Conservation (phyloP, 1,140 invertebrate species). For the Plectrocnemia conspersa region DNA sequence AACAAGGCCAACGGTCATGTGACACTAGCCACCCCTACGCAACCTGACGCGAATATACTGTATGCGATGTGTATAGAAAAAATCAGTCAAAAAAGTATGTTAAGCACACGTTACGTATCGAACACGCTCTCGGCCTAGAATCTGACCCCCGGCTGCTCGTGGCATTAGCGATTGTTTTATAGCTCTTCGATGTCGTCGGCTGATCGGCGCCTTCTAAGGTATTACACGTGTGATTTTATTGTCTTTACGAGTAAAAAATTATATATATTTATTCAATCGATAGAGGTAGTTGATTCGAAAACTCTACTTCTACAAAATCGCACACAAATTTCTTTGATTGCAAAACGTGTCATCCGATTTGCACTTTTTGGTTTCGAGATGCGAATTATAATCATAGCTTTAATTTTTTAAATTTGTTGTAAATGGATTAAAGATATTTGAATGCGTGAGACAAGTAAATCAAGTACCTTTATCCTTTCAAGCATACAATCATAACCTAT, state of each 20-base stretch:
- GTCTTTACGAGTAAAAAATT: too few relatives aligned
- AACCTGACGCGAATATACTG: slow-evolving; percentile 23
- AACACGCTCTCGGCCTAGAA: slow-evolving; percentile 32
- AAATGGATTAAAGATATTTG: too few relatives aligned
- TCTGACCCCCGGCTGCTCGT: slow-evolving; percentile 30
- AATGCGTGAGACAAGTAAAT: too few relatives aligned
- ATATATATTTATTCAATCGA: too few relatives aligned
- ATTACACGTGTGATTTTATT: slow-evolving; percentile 29
- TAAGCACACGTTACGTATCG: neutral
- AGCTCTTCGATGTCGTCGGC: slow-evolving; percentile 19
- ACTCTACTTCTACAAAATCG: too few relatives aligned
- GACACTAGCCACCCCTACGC: slow-evolving; percentile 32
- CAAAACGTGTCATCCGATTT: too few relatives aligned
- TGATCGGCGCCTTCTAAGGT: slow-evolving; percentile 22
- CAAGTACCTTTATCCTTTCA: too few relatives aligned
- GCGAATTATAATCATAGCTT: too few relatives aligned
- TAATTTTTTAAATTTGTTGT: too few relatives aligned
- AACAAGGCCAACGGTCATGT: slow-evolving; percentile 23
- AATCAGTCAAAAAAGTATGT: slow-evolving; percentile 8
- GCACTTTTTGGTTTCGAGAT: too few relatives aligned
- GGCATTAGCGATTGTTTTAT: slow-evolving; percentile 34
- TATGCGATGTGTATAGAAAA: slow-evolving; percentile 17
- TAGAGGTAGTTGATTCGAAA: slow-evolving; percentile 8
- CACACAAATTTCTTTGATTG: too few relatives aligned
- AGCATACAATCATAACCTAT: too few relatives aligned